These are phyloP conservation scores for Archips xylosteana DNA, from an alignment of 2,888 invertebrate genomes.

Conservation along the genomic window DNA sequence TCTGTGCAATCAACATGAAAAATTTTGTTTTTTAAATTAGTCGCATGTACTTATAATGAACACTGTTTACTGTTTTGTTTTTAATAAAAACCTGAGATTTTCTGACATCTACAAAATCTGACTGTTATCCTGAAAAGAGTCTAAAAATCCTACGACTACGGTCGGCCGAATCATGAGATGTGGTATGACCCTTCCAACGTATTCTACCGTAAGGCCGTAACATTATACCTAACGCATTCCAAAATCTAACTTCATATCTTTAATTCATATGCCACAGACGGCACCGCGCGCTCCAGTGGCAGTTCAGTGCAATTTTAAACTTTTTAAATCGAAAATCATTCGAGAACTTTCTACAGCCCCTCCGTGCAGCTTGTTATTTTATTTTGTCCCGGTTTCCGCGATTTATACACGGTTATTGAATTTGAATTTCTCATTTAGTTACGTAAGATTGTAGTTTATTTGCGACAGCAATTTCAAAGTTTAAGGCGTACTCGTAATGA, in stretches of 20 bases:
- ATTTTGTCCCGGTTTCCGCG: slow-evolving; percentile 34
- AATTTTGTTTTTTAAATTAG: too few relatives aligned
- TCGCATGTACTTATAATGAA: too few relatives aligned
- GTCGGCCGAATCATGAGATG: too few relatives aligned
- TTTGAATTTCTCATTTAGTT: slow-evolving; percentile 40
- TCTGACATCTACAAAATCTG: too few relatives aligned
- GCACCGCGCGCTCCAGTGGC: slow-evolving; percentile 7
- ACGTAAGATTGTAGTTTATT: slow-evolving; percentile 14
- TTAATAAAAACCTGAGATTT: too few relatives aligned
- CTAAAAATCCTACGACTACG: too few relatives aligned
- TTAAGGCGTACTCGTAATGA: not conserved
- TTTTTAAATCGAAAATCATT: slow-evolving; percentile 42
- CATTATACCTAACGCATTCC: not conserved
- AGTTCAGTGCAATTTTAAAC: slow-evolving; percentile 39
- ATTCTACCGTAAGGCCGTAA: too few relatives aligned
- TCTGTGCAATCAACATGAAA: too few relatives aligned
- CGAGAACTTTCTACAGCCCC: slow-evolving; percentile 29
- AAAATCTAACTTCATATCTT: slow-evolving; percentile 35
- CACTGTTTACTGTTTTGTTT: too few relatives aligned
- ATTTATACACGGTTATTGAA: slow-evolving; percentile 40
- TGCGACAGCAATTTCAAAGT: not conserved
- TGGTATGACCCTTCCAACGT: too few relatives aligned
- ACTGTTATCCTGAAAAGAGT: too few relatives aligned
- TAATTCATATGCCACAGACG: slow-evolving; percentile 30
- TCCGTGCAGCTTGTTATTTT: slow-evolving; percentile 35